Conservation (phyloP, 1,140 invertebrate species). For the Drosophila seguyi region DNA sequence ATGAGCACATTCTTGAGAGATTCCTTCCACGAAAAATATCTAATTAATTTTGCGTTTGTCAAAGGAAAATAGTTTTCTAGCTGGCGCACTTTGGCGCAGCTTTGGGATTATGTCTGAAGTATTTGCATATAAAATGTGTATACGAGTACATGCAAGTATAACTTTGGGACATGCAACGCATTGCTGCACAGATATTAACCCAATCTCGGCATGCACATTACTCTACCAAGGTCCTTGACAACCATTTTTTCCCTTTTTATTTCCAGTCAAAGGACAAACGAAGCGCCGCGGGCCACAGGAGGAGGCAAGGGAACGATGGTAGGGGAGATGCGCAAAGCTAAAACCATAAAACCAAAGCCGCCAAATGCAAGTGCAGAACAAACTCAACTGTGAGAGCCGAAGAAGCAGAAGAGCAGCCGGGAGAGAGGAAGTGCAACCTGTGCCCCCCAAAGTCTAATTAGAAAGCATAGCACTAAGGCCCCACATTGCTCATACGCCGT, state of each 20-base stretch:
- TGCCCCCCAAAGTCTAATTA: slow-evolving; percentile 41
- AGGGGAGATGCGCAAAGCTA: slow-evolving; percentile 26
- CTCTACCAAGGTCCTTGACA: slow-evolving; percentile 36
- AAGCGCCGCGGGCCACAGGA: slow-evolving; percentile 21
- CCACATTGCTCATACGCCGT: slow-evolving; percentile 41
- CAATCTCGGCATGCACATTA: slow-evolving; percentile 19
- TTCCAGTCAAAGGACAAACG: slow-evolving; percentile 44
- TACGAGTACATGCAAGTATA: background rate
- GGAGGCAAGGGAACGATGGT: slow-evolving; percentile 17
- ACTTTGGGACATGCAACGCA: slow-evolving; percentile 29
- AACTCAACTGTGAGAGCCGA: slow-evolving; percentile 26
- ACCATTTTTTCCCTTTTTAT: slow-evolving; percentile 24
- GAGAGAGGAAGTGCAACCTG: slow-evolving; percentile 34
- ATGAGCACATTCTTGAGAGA: slow-evolving; percentile 23
- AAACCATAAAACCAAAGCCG: slow-evolving; percentile 47
- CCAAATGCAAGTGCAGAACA: slow-evolving; percentile 51
- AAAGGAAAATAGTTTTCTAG: slow-evolving; percentile 55
- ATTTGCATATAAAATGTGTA: slow-evolving; percentile 14
- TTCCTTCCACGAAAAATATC: slow-evolving; percentile 43
- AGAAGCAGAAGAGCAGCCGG: background rate
- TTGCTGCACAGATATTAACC: slow-evolving; percentile 41
- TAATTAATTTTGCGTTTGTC: slow-evolving; percentile 60
- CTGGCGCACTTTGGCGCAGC: slow-evolving; percentile 22
- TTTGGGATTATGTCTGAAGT: slow-evolving; percentile 33
- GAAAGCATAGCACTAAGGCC: slow-evolving; percentile 10